Base-by-base conservation (phyloP, 2,113 vertebrate genomes). In the Prunella himalayana region DNA sequence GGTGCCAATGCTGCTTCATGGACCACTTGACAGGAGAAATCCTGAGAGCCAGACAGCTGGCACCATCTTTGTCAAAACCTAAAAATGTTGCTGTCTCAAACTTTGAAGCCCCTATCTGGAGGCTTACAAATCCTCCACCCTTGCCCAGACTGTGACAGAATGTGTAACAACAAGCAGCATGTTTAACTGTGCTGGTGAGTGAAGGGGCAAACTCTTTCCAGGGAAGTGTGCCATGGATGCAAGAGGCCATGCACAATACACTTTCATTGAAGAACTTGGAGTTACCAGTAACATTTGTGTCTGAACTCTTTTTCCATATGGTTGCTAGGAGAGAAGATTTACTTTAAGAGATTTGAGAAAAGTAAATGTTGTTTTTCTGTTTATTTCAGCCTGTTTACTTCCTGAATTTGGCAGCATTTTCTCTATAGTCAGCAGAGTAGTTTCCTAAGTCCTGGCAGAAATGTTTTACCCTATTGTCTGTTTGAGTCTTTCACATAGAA, bases 331-430 rank as follows among this genome's bases (percentile, higher is more conserved):
- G 45, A 76, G 39, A 84, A 86, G 42, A 45, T 61, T 77, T 78
- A 66, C 68, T 96, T 49, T 68, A 75, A 54, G 68, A 77, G 18
- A 88, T 86, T 42, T 82, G 47, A 65, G 64, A 64, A 82, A 95
- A 90, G n/a, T 85, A 91, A 93, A 90, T 82, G n/a, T 63, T 92
- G 79, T 68, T 92, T 82, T 90, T 86, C 47, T 94, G 80, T 93
- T 95, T 96, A 92, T 94, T 95, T 76, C 82, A 86, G 79, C 60
- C 53, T 90, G 72, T 92, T 96, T 96, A 88, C 78, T 96, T 93
- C 76, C 76, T 81, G 56, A 86, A 71, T 92, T 95, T 95, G 84
- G 75, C 89, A 94, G 41, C 51, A 70, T 91, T 94, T 95, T 95
- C 71, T 50, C 78, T 60, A 45, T 18, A 86, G 69, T 95, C 93